Conservation (phyloP, 2,113 vertebrate species). For the Petromus typicus region DNA sequence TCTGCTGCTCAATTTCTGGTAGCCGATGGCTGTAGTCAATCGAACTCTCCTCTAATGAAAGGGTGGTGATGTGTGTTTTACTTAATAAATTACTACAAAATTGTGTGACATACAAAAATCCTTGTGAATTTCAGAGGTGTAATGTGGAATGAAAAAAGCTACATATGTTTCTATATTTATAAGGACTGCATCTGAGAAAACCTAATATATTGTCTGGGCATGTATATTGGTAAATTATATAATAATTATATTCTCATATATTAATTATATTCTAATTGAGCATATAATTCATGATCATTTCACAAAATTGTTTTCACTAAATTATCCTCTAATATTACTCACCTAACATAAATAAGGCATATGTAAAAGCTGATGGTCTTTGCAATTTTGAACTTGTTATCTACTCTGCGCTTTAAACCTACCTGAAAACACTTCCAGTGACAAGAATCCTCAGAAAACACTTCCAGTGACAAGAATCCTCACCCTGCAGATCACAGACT, state of each 20-base stretch:
- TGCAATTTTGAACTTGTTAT: conserved; percentile 12
- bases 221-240: not conserved
- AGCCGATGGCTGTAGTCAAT: not conserved
- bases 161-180: not conserved
- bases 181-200: not conserved
- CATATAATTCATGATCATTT: not conserved
- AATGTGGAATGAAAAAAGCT: conserved; percentile 4
- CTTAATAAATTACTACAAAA: not conserved
- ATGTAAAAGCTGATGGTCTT: not conserved
- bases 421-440: not conserved
- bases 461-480: too few species aligned
- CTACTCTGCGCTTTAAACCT: not conserved
- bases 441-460: conserved; percentile 1
- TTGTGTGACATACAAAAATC: not conserved
- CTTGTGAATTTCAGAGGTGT: not conserved
- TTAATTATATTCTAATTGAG: not conserved
- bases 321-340: not conserved
- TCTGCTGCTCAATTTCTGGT: not conserved
- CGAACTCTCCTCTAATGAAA: not conserved
- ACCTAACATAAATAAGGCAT: not conserved
- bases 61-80: conserved; percentile 7
- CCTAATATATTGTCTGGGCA: not conserved
- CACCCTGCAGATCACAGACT: not conserved
- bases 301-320: not conserved
- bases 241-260: not conserved